phyloP scores from a whole-genome alignment of 2,113 vertebrate genomes.

The Girardinichthys multiradiatus region DNA sequence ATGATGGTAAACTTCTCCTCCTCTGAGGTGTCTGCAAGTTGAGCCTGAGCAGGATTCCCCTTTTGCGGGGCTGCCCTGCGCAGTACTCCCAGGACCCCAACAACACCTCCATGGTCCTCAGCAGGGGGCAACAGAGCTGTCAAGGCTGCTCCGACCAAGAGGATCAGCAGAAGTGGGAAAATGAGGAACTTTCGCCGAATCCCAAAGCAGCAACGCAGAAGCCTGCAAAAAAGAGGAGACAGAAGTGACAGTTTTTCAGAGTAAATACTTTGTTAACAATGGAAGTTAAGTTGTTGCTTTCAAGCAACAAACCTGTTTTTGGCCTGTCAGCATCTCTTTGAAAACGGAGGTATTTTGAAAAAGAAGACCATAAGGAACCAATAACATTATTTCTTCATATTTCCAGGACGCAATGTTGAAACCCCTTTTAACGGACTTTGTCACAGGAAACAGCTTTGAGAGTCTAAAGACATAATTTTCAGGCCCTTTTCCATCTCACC shows the following conservation, averaged over 20 bases:
- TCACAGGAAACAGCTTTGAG: too few relatives aligned
- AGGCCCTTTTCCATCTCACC: too few relatives aligned
- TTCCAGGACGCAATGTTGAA: too few relatives aligned
- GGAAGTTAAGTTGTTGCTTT: too few relatives aligned
- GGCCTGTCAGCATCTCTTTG: too few relatives aligned
- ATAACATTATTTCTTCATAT: too few relatives aligned
- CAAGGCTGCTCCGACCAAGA: slow-evolving; percentile 71
- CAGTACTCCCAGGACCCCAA: slow-evolving; percentile 41
- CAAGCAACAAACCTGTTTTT: too few relatives aligned
- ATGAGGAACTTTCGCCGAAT: slow-evolving; percentile 50
- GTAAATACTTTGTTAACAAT: background rate
- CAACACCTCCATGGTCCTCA: slow-evolving; percentile 41
- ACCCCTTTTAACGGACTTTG: too few relatives aligned
- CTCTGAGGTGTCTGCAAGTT: slow-evolving; percentile 27
- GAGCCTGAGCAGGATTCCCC: background rate
- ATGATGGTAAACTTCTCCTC: slow-evolving; percentile 86
- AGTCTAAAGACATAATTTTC: too few relatives aligned
- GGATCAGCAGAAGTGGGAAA: slow-evolving; percentile 65
- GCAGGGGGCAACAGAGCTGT: slow-evolving; percentile 70
- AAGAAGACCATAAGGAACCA: too few relatives aligned
- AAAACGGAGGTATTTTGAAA: too few relatives aligned
- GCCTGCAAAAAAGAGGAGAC: slow-evolving; percentile 25
- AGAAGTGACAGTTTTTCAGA: background rate
- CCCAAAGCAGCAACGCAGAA: slow-evolving; percentile 33
- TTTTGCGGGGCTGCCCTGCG: slow-evolving; percentile 20